These are phyloP conservation scores for Synergus gifuensis DNA, from an alignment of 2,888 invertebrate species.

Conservation along the genomic window DNA sequence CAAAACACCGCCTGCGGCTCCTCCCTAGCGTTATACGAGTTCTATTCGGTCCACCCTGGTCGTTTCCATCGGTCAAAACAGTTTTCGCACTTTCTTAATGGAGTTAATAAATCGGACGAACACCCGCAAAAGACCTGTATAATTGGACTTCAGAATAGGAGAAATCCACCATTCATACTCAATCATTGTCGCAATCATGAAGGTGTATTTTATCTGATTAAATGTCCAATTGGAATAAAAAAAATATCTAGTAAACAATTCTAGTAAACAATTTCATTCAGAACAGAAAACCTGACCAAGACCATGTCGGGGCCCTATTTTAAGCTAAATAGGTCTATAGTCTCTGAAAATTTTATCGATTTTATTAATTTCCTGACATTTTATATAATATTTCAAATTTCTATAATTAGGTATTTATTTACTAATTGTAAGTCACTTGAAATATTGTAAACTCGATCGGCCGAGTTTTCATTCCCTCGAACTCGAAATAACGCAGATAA, in stretches of 20 bases:
- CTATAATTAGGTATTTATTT: too few species aligned
- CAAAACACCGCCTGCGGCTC: constrained; percentile 58
- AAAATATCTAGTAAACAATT: background rate
- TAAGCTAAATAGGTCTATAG: too few species aligned
- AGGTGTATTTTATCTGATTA: background rate
- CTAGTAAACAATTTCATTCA: too few species aligned
- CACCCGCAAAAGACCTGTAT: constrained; percentile 13
- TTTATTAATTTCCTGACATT: too few species aligned
- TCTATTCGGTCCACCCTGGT: constrained; percentile 59
- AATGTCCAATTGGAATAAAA: background rate
- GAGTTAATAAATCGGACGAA: constrained; percentile 60
- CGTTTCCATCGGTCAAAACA: constrained; percentile 66
- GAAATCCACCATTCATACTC: constrained; percentile 5
- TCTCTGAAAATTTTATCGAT: too few species aligned
- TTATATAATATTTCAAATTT: too few species aligned
- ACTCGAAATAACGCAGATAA: too few species aligned
- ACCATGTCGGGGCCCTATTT: too few species aligned
- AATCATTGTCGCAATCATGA: background rate
- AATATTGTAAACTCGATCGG: too few species aligned
- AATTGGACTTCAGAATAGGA: constrained; percentile 13
- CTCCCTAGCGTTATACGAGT: constrained; percentile 55
- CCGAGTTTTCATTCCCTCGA: too few species aligned
- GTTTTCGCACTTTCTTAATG: constrained; percentile 64
- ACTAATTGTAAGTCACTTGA: too few species aligned
- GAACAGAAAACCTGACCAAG: too few species aligned